Evolutionary conservation across 1,140 invertebrate genomes (phyloP), one percentile per base, ranked within the genome.

Genomic region (Archivesica marissinica): DNA sequence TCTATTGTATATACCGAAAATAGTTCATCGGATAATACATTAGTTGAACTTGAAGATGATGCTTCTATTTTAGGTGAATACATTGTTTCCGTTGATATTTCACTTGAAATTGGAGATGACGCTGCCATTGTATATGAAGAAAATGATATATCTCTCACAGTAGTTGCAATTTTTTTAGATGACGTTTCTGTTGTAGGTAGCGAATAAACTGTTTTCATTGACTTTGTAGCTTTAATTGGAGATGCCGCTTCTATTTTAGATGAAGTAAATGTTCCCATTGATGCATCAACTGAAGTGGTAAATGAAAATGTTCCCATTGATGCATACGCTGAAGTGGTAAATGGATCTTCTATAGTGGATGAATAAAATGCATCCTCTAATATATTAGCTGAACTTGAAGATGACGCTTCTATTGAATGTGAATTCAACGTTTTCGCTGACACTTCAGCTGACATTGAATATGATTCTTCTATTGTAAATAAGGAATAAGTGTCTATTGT

Each of bases 101-200:
- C 47, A 50, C 13, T 50, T 13, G n/a, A 13, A 23, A 6, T 59
- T 11, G 56, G 56, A 13, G 56, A 11, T n/a, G 56, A 11, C 7
- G 7, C 11, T 59, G 7, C n/a, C 56, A 7, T 30, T 23, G 28
- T 23, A 30, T 59, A 11, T n/a, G 56, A 59, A 30, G 59, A 30
- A 64, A 35, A 35, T 64, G 17, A 25, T 64, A 15, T 64, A 28
- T 35, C 15, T n/a, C 4, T 64, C 20, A 28, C 25, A 23, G 17
- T 28, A 64, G 59, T 64, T 64, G 59, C 30, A 64, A 15, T 25
- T 64, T 64, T 64, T 64, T 20, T 64, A n/a, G n/a, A n/a, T n/a
- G n/a, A n/a, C n/a, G n/a, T n/a, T n/a, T n/a, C n/a, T n/a, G n/a
- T n/a, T n/a, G n/a, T 23, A n/a, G 70, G 9, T 23, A n/a, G n/a